Conservation (phyloP, 2,113 vertebrate genomes). For the Brevimyrus niger region DNA sequence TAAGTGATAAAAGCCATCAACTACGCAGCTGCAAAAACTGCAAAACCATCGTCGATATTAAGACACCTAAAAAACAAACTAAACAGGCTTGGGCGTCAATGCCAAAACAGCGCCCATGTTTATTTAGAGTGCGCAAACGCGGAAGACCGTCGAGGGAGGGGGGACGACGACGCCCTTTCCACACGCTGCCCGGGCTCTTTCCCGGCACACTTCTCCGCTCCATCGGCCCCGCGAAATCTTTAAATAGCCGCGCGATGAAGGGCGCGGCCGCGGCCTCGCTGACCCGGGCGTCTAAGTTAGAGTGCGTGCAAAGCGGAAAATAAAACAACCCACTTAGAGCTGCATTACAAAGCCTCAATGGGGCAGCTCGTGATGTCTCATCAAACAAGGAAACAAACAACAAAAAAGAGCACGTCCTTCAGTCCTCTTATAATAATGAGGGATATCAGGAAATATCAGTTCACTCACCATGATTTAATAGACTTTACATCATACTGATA, state of each 20-base stretch:
- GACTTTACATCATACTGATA: conserved; percentile 32
- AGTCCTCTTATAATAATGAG: conserved; percentile 29
- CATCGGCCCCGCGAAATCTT: background rate
- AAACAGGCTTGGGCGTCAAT: too few relatives aligned
- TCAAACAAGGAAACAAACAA: background rate
- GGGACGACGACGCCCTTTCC: background rate
- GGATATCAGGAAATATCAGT: conserved; percentile 37
- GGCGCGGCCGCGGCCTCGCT: background rate
- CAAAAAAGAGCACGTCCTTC: conserved; percentile 16
- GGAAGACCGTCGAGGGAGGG: background rate
- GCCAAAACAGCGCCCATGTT: background rate
- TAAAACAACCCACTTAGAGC: background rate
- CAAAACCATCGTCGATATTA: background rate
- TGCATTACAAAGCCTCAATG: background rate
- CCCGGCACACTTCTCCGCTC: background rate
- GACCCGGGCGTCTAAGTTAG: background rate
- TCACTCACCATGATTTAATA: conserved; percentile 28
- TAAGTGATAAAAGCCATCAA: background rate
- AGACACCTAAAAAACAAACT: background rate
- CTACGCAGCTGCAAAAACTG: background rate
- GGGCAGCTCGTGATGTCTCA: background rate
- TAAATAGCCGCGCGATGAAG: background rate
- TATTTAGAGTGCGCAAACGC: background rate
- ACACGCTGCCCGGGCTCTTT: background rate
- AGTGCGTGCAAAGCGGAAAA: background rate